phyloP scores from a whole-genome alignment of 2,888 invertebrate species.

The Zele albiditarsus region DNA sequence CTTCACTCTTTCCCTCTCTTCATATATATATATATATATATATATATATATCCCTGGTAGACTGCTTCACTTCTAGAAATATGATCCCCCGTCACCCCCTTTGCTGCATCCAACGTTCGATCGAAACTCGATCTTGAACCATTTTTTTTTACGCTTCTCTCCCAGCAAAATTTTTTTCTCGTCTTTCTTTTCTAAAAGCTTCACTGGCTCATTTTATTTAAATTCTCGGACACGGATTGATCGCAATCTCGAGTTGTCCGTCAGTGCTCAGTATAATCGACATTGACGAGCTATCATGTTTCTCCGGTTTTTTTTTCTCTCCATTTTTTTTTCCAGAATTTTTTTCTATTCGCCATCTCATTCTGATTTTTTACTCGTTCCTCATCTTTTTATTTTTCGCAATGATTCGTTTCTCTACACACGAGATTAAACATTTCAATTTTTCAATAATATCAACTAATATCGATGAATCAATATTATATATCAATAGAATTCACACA shows the following conservation, averaged over 20 bases:
- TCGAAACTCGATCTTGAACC: constrained; percentile 33
- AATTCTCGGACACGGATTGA: constrained; percentile 32
- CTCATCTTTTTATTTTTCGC: background rate
- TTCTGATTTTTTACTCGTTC: background rate
- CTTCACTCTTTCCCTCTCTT: background rate
- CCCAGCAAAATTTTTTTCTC: background rate
- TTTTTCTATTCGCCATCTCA: background rate
- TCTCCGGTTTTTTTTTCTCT: background rate
- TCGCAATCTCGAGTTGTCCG: constrained; percentile 30
- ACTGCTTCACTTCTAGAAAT: constrained; percentile 36
- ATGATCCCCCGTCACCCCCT: constrained; percentile 28
- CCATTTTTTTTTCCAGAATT: background rate
- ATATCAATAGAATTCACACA: too few species aligned
- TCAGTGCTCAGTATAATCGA: constrained; percentile 34
- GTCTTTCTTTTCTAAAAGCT: constrained; percentile 8
- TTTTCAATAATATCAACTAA: too few species aligned
- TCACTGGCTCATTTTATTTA: constrained; percentile 17
- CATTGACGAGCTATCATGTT: constrained; percentile 36
- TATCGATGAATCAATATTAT: too few species aligned
- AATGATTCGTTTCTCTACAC: too few species aligned
- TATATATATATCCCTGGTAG: constrained; percentile 7
- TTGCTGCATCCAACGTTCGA: constrained; percentile 25
- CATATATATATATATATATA: background rate
- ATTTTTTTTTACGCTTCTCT: constrained; percentile 4
- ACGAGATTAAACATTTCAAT: too few species aligned